These are phyloP conservation scores for Blastobasis adustella DNA, from an alignment of 2,888 invertebrate species.

Conservation along the genomic window DNA sequence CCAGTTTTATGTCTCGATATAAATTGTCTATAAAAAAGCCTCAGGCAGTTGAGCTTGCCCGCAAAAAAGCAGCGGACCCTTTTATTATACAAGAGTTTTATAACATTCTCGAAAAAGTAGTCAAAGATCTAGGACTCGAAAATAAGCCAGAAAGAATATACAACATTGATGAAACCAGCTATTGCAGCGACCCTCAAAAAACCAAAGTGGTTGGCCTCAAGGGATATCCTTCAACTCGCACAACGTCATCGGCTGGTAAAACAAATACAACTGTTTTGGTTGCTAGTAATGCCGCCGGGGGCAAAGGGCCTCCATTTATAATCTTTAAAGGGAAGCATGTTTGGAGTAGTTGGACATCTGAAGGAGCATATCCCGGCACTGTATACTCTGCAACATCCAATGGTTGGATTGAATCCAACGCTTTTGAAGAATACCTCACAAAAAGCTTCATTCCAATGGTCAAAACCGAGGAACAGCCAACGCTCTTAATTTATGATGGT, in stretches of 20 bases:
- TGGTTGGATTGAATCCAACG: constrained; percentile 6
- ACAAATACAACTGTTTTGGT: neutral
- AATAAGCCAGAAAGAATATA: neutral
- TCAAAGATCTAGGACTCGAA: neutral
- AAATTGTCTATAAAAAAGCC: constrained; percentile 17
- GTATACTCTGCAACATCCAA: neutral
- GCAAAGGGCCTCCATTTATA: neutral
- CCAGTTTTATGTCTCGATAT: constrained; percentile 14
- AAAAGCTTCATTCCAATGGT: constrained; percentile 14
- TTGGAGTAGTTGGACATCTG: neutral
- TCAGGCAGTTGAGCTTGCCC: constrained; percentile 16
- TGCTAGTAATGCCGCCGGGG: neutral
- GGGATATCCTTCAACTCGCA: neutral
- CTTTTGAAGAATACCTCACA: constrained; percentile 21
- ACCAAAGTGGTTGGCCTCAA: neutral
- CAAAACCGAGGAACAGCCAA: constrained; percentile 14
- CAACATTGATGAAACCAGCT: neutral
- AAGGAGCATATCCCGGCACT: neutral
- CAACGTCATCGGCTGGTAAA: neutral
- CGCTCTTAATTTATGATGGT: constrained; percentile 25
- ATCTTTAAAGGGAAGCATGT: neutral
- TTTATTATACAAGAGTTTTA: constrained; percentile 17
- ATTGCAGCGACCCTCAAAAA: neutral
- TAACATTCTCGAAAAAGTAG: constrained; percentile 1
- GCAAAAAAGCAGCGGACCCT: constrained; percentile 17